Percentiles rank a stretch among this genome's conserved stretches.
phyloP scores from a whole-genome alignment of 2,888 invertebrate species.

The Eupithecia inturbata region DNA sequence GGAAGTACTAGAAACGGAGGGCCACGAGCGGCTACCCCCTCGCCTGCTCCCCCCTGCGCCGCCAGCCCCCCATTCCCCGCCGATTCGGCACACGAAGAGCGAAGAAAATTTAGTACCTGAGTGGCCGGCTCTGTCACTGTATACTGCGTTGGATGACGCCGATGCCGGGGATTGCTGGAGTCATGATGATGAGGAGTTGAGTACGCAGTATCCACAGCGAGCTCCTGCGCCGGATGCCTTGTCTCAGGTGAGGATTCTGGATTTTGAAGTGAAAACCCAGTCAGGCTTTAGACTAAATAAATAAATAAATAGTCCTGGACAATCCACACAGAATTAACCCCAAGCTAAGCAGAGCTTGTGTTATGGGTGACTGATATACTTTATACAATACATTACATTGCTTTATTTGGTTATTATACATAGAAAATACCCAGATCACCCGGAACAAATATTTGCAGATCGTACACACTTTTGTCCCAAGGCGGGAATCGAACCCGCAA shows the following conservation, averaged over 20 bases:
- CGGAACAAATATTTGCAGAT: too few species aligned
- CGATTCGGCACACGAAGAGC: conserved; percentile 95
- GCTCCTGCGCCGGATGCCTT: conserved; percentile 83
- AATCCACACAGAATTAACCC: too few species aligned
- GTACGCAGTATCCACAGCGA: conserved; percentile 65
- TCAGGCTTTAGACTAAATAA: background rate
- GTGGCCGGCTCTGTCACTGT: conserved; percentile 81
- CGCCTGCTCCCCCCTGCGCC: conserved; percentile 92
- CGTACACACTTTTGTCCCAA: too few species aligned
- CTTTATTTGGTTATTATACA: too few species aligned
- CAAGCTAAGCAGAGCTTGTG: too few species aligned
- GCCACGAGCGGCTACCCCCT: conserved; percentile 93
- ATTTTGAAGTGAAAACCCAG: background rate
- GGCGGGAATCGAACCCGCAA: too few species aligned
- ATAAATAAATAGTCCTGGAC: too few species aligned
- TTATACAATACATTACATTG: too few species aligned
- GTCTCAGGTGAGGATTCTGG: conserved; percentile 88
- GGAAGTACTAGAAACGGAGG: conserved; percentile 93
- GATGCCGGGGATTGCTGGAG: conserved; percentile 93
- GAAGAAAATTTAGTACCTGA: conserved; percentile 92
- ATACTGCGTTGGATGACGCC: conserved; percentile 68
- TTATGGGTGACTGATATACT: too few species aligned
- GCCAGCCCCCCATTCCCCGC: conserved; percentile 87
- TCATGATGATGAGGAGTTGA: conserved; percentile 97
- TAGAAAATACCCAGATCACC: too few species aligned